Evolutionary conservation across 1,140 invertebrate species (phyloP), one percentile per base, ranked within the genome.

Genomic region (Meteorus sp.): DNA sequence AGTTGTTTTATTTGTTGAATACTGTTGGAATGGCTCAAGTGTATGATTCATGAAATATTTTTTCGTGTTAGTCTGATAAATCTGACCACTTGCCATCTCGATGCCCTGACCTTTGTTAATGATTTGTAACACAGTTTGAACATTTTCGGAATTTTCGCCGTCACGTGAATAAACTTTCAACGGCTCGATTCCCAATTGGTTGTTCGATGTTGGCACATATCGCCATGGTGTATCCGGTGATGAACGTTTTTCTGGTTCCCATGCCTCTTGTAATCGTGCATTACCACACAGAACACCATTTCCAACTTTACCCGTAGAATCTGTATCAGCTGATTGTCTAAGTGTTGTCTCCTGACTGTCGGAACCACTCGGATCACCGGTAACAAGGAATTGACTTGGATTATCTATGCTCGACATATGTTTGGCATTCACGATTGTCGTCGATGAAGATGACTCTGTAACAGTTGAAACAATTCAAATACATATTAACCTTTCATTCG

Each of bases 181-280:
- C 0, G 73, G 62, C 2, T 80, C 77, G 2, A 76, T 65, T 5
- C 61, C 69, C 7, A 77, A 39, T 0, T 74, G 59, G 13, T 74
- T 74, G 2, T 70, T 70, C 0, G 72, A 71, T 1, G 73, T 57
- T 1, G 76, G 68, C 11, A 77, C 72, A 54, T 78, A 81, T 60
- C 79, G 68, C 80, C 78, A 81, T 4, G 78, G 80, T 1, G 78
- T 76, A 25, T 81, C 80, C 0, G 76, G 78, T 0, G 78, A 79
- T 0, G 72, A 56, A 54, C 79, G 79, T 8, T 73, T 66, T 15
- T 80, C 78, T 0, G 74, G 71, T 35, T 80, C 76, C 77, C 78
- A 81, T 0, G 76, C 78, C 41, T 81, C 78, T 41, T 81, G 78
- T 0, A 81, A 57, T 19, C 75, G 69, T 0, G 78, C 77, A 51